These are phyloP conservation scores for Micromys minutus DNA, from an alignment of 2,113 vertebrate genomes.

Conservation along the genomic window DNA sequence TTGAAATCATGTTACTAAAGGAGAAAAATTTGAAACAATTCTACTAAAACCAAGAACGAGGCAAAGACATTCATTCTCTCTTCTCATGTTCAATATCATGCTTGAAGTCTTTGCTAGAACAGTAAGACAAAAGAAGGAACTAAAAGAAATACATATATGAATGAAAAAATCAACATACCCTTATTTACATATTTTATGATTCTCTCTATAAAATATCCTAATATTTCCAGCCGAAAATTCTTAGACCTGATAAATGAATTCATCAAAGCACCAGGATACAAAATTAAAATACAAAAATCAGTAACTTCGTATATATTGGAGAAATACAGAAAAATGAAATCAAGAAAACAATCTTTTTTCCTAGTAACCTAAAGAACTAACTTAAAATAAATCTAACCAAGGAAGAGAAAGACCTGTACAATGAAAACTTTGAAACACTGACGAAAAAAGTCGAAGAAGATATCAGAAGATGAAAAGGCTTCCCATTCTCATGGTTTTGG, in stretches of 20 bases:
- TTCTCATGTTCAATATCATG: neutral
- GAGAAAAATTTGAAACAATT: neutral
- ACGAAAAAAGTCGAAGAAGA: neutral
- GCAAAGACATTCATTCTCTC: neutral
- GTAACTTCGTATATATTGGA: neutral
- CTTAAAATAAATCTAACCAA: neutral
- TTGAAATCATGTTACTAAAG: neutral
- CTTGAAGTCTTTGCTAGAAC: neutral
- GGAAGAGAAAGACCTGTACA: neutral
- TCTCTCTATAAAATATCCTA: neutral
- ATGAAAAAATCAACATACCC: neutral
- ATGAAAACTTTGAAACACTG: neutral
- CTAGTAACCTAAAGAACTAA: neutral
- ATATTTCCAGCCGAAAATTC: neutral
- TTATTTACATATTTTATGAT: neutral
- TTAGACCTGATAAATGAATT: neutral
- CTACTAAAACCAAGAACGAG: neutral
- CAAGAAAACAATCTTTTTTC: neutral
- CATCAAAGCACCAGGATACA: neutral
- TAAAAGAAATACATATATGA: neutral
- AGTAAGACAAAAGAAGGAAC: neutral
- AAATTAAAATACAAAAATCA: neutral
- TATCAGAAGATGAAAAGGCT: neutral
- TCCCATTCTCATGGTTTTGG: neutral
- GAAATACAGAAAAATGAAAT: neutral